Conservation (phyloP, 2,113 vertebrate species). For the Crotalus horridus region DNA sequence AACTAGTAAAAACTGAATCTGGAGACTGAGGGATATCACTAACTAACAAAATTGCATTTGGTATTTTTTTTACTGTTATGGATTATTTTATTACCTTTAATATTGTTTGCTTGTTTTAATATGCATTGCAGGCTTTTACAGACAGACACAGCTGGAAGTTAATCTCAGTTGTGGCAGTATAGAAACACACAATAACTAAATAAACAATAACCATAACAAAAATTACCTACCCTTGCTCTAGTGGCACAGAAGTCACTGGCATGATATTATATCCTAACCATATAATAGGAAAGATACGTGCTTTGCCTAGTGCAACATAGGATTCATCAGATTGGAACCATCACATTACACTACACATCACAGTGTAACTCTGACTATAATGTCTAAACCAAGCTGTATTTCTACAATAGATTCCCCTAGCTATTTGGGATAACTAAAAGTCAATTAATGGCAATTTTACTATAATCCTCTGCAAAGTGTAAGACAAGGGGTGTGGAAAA, state of each 20-base stretch:
- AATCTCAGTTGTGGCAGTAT: background rate
- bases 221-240: background rate
- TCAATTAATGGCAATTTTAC: background rate
- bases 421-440: background rate
- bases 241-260: background rate
- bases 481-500: constrained; percentile 11
- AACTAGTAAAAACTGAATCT: background rate
- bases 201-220: background rate
- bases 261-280: background rate
- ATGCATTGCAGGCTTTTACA: background rate
- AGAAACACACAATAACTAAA: background rate
- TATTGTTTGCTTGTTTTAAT: background rate
- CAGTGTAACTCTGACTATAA: background rate
- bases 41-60: background rate
- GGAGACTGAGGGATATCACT: background rate
- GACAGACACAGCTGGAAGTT: background rate
- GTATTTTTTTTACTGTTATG: background rate
- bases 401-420: background rate
- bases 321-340: background rate
- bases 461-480: background rate
- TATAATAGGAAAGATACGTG: background rate
- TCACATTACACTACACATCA: background rate
- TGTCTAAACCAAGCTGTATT: background rate
- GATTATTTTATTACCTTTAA: background rate
- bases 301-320: background rate